Base-by-base conservation (phyloP, 2,113 vertebrate species). In the Mus pahari region DNA sequence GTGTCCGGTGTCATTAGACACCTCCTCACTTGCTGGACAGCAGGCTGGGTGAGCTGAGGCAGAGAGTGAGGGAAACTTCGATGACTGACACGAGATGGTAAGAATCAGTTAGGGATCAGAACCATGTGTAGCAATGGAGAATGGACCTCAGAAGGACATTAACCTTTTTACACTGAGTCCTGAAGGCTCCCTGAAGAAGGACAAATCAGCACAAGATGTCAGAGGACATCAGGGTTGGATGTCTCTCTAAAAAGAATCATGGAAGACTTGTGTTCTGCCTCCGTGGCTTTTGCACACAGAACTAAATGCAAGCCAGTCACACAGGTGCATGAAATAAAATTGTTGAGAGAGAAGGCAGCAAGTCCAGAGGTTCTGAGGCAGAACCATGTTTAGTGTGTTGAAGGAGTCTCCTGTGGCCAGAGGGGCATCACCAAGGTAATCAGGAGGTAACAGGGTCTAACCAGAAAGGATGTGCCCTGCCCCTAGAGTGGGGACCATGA, bases 211-310 rank as follows among this genome's bases (percentile, higher is more conserved):
- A 8, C 2, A 45, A 92, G 68, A 64, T n/a, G 22, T 42, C 7
- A 53, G 28, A 82, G 48, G 36, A 28, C 7, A 94, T 66, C 60
- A 55, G 28, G 31, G 12, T 70, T 55, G 16, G 36, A 3, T n/a
- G 39, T 39, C 73, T 79, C 91, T 86, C 95, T 96, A 48, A 73
- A 94, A 39, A n/a, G 10, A 88, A 13, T 58, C 22, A 10, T n/a
- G 12, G 31, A n/a, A 50, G 28, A 96, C 68, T 4, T 5, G 66
- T 66, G 93, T 28, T 95, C 77, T 75, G 62, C 71, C 70, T 28
- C 70, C 22, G 26, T 93, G 74, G 66, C 39, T 82, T 62, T 68
- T 62, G 73, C 77, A 77, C 77, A 77, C 39, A 82, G 45, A 90
- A 9, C 22, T 66, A 90, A 92, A 71, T 36, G 48, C 26, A 79